phyloP scores from a whole-genome alignment of 37 sponge, comb jelly and placozoan species.

The Axinella damicornis region DNA sequence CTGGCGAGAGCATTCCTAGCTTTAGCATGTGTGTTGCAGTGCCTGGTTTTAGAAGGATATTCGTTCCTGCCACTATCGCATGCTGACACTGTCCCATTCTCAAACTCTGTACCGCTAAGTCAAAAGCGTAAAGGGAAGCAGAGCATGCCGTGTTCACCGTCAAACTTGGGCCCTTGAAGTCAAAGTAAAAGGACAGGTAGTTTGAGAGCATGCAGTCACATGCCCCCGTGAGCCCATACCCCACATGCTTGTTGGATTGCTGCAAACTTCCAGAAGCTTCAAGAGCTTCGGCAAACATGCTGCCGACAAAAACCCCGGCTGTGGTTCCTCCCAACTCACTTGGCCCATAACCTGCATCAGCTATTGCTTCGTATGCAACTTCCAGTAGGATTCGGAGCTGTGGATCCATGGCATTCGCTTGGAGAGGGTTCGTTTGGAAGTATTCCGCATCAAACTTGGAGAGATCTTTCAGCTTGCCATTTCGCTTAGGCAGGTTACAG shows the following conservation, averaged over 20 bases:
- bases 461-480: constrained; percentile 25
- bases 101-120: constrained; percentile 43
- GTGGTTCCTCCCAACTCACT: constrained; percentile 32
- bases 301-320: constrained; percentile 51
- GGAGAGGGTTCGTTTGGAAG: constrained; percentile 49
- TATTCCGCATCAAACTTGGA: constrained; percentile 52
- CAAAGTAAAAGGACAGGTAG: constrained; percentile 66
- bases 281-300: constrained; percentile 30
- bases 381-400: constrained; percentile 68
- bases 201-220: constrained; percentile 57
- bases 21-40: not conserved
- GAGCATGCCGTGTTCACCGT: constrained; percentile 63
- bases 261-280: constrained; percentile 20
- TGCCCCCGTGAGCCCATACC: constrained; percentile 35
- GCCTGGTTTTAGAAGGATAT: constrained; percentile 30
- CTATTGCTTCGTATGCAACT: constrained; percentile 60
- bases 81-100: constrained; percentile 54
- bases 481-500: constrained; percentile 35
- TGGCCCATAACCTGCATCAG: constrained; percentile 57
- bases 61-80: constrained; percentile 69
- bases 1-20: constrained; percentile 20
- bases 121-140: constrained; percentile 70
- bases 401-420: constrained; percentile 65
- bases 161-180: constrained; percentile 68
- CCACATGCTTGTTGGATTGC: constrained; percentile 8